phyloP scores from a whole-genome alignment of 2,888 invertebrate genomes.

The Caradrina kadenii region DNA sequence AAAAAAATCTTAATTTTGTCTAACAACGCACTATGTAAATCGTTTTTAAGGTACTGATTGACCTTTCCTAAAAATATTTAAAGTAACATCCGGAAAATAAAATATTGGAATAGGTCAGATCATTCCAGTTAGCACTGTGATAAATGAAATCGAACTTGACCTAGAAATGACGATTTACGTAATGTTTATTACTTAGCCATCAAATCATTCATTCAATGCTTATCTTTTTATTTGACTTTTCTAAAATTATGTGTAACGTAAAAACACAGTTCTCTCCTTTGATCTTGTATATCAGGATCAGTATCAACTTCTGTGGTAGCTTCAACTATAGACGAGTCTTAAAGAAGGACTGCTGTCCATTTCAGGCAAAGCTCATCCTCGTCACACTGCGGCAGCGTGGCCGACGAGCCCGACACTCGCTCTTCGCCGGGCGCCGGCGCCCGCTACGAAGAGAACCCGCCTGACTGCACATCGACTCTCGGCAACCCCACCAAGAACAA shows the following conservation, averaged over 20 bases:
- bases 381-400: conserved; percentile 88
- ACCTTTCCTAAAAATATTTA: neutral
- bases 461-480: conserved; percentile 87
- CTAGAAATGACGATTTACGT: conserved; percentile 6
- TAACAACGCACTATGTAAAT: conserved; percentile 2
- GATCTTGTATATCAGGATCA: neutral
- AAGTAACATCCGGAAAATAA: neutral
- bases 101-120: conserved; percentile 11
- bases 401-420: conserved; percentile 88
- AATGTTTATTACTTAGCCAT: neutral
- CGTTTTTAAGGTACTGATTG: conserved; percentile 5
- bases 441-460: conserved; percentile 86
- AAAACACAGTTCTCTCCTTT: neutral
- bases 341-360: conserved; percentile 25
- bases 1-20: neutral
- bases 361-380: conserved; percentile 89
- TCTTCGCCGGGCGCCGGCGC: conserved; percentile 87
- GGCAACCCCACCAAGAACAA: conserved; percentile 88
- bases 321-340: neutral
- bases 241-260: neutral
- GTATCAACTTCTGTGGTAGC: neutral
- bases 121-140: conserved; percentile 2
- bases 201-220: neutral
- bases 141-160: conserved; percentile 28
- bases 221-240: conserved; percentile 6